Evolutionary conservation across 2,797 vertebrate species (phyloP).

Genomic region (Champsocephalus gunnari): DNA sequence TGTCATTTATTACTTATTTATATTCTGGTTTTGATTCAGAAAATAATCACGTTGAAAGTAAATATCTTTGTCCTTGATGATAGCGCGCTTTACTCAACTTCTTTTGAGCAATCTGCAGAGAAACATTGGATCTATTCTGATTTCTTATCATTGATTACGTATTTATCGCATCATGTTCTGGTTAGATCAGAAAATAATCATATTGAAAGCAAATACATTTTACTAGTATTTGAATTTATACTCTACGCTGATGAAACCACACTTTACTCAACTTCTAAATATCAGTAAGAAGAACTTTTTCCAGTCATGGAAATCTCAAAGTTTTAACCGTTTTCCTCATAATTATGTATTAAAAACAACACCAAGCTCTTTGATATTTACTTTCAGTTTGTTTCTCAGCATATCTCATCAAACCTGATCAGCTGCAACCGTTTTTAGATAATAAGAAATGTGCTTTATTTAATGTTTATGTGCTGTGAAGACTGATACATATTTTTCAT

Average conservation of each 20-base stretch:
- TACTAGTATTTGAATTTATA: no score
- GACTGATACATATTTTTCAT: background rate
- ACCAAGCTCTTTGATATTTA: no score
- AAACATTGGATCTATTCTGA: background rate
- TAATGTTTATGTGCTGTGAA: no score
- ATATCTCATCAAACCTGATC: background rate
- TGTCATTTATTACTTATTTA: background rate
- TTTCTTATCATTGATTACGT: background rate
- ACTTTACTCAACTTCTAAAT: no score
- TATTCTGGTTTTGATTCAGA: no score
- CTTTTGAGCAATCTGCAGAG: background rate
- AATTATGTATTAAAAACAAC: no score
- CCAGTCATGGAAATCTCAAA: no score
- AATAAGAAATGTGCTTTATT: background rate
- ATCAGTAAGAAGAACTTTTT: no score
- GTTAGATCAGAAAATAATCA: background rate
- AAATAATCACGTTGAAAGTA: no score
- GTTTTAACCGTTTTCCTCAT: no score
- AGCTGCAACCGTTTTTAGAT: background rate
- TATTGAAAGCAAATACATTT: background rate
- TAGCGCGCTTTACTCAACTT: background rate
- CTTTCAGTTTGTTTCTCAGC: background rate
- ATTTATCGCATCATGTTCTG: background rate
- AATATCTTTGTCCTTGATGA: no score
- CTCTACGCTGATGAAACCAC: no score